A percentile compares a stretch with the other conserved stretches of the same genome.
Conservation (phyloP, 2,113 vertebrate genomes). For the Embiotoca jacksoni region DNA sequence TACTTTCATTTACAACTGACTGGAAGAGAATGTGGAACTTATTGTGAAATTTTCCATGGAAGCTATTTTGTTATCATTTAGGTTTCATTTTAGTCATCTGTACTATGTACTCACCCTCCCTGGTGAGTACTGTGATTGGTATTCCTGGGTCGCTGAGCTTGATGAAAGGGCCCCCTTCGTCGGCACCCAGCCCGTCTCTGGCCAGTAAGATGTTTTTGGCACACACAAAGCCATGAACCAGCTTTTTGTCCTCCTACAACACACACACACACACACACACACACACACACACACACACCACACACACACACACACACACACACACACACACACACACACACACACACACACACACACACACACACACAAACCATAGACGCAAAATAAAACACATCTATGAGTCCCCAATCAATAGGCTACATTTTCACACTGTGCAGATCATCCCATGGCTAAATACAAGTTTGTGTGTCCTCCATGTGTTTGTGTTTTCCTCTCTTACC, state of each 20-base stretch:
- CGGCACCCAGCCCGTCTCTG: conserved; percentile 88
- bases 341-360: no score
- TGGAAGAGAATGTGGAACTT: conserved; percentile 32
- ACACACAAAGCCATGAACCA: conserved; percentile 96
- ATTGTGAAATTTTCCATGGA: conserved; percentile 27
- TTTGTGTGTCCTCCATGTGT: background rate
- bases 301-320: no score
- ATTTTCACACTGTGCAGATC: background rate
- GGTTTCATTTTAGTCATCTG: conserved; percentile 42
- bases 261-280: conserved; percentile 1
- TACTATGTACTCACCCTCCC: conserved; percentile 87
- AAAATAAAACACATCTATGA: background rate
- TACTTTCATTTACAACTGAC: conserved; percentile 35
- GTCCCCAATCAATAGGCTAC: background rate
- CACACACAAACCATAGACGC: no score
- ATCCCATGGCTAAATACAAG: background rate
- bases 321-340: no score
- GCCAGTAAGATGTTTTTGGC: conserved; percentile 97
- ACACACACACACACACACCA: background rate
- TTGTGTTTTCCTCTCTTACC: conserved; percentile 82
- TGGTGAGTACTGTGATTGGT: conserved; percentile 91
- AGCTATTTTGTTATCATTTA: conserved; percentile 28
- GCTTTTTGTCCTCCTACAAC: conserved; percentile 94
- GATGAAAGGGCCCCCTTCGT: conserved; percentile 94
- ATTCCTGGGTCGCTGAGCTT: conserved; percentile 98